These are phyloP conservation scores for Ranitomeya imitator DNA, from an alignment of 2,113 vertebrate genomes.

Conservation along the genomic window DNA sequence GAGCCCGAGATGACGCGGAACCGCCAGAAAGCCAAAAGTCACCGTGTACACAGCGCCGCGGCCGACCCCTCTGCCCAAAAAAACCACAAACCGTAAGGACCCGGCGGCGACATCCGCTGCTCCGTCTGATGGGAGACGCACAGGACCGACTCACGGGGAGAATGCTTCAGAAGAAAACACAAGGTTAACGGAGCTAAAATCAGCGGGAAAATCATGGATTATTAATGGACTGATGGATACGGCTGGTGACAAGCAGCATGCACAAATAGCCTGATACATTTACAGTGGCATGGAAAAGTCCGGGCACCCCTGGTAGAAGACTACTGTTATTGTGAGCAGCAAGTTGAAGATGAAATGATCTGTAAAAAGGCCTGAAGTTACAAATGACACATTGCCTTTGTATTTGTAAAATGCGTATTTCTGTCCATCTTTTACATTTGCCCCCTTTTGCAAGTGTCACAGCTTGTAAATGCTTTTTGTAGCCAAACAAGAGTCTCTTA, in stretches of 20 bases:
- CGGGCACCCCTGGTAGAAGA: no score
- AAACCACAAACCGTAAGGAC: no score
- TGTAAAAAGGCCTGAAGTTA: no score
- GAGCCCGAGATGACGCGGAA: conserved; percentile 17
- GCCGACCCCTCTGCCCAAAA: neutral
- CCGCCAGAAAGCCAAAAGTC: neutral
- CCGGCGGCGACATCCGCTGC: neutral
- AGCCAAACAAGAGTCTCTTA: no score
- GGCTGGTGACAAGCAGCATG: neutral
- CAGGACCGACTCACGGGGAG: neutral
- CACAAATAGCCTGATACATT: neutral
- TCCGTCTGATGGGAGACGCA: neutral
- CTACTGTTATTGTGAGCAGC: no score
- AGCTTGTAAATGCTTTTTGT: no score
- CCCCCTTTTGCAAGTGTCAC: no score
- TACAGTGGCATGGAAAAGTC: no score
- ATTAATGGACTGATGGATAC: neutral
- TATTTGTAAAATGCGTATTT: no score
- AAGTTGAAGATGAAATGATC: no score
- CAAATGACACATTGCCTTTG: no score
- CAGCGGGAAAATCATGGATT: neutral
- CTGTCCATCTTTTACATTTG: no score
- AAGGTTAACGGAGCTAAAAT: neutral
- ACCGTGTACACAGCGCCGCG: neutral
- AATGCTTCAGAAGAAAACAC: neutral